Base-by-base conservation (phyloP, 2,113 vertebrate genomes). In the Lophura nycthemera region DNA sequence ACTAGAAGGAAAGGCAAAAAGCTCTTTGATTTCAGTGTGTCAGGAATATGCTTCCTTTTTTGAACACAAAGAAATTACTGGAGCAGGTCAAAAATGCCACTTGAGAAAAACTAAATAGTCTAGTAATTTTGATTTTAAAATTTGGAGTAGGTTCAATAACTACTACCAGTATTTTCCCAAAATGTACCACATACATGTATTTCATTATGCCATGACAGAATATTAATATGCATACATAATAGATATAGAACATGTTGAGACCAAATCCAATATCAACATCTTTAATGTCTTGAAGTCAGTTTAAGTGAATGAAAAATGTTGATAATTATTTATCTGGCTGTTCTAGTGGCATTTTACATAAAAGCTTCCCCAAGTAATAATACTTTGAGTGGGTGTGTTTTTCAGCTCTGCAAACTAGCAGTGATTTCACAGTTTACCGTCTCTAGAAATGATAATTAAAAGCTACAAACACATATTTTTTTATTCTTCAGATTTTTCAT, bases 401-500 rank as follows among this genome's bases (percentile, higher is more conserved):
- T 84, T 75, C 30, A 73, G 11, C 61, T 83, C 74, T 57, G 24
- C 11, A 86, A 90, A 94, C 67, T 43, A 78, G 9, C 32, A 90
- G 11, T 8, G 21, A 64, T 70, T 93, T 92, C 65, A 69, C 34
- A 40, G 36, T 76, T 93, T 77, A 43, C 50, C 69, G 25, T 20
- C 22, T 43, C 34, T n/a, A 57, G 27, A 90, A 93, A 86, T 40
- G 0, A 82, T 72, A 75, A 94, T 84, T 84, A 48, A 72, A 93
- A 84, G 16, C 61, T 84, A 67, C 17, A 90, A 70, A 66, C 11
- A 4, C 65, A 10, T 59, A 7, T 8, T n/a, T 71, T 92, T 75
- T 77, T 15, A 42, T 69, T 81, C 15, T 82, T 82, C 12, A 75
- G 18, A 89, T 96, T 93, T 76, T 90, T 87, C 84, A 80, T 29